Evolutionary conservation across 2,888 invertebrate genomes (phyloP), one percentile per base, ranked within the genome.

Genomic region (Drosophila suboccidentalis): DNA sequence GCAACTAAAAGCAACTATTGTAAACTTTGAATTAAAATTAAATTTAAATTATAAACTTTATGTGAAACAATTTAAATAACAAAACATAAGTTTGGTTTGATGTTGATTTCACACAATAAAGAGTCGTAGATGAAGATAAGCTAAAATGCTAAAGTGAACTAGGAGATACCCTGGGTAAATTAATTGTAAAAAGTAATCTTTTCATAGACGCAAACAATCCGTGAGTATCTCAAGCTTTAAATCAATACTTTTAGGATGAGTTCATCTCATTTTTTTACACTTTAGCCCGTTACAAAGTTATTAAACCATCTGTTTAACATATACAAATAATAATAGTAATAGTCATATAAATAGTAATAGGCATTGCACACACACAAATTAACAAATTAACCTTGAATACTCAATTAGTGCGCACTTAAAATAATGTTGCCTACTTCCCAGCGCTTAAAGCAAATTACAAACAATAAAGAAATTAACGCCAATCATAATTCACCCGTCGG

Each of bases 351-450:
- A 36, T 36, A 36, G 13, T 5, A 36, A 4, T 13, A 1, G 13
- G 13, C 13, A 5, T 13, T n/a, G 13, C 11, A 41, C 43, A n/a
- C 17, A 17, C 6, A 15, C 38, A 54, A 29, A 22, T 10, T 9
- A 19, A 15, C 38, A 54, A 29, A 22, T 10, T 9, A 19, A 17
- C n/a, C 6, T n/a, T 5, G 1, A 44, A 51, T 17, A 0, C 9
- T 36, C 36, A 32, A 60, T 60, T 57, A 50, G 19, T 22, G 13
- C n/a, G 3, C 15, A 32, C 15, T 57, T 22, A 34, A 47, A 71
- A 62, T 59, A 67, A 32, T 60, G 41, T 72, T 60, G 75, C 67
- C 62, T 67, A 67, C 67, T 38, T 55, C 59, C 55, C 8, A 26
- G 78, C 32, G 62, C n/a, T 17, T 9, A 10, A 15, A 3, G 36